Percentiles rank a stretch among this genome's conserved stretches.
phyloP scores from a whole-genome alignment of 1,140 invertebrate species.

The Philotrypesis tridentata region DNA sequence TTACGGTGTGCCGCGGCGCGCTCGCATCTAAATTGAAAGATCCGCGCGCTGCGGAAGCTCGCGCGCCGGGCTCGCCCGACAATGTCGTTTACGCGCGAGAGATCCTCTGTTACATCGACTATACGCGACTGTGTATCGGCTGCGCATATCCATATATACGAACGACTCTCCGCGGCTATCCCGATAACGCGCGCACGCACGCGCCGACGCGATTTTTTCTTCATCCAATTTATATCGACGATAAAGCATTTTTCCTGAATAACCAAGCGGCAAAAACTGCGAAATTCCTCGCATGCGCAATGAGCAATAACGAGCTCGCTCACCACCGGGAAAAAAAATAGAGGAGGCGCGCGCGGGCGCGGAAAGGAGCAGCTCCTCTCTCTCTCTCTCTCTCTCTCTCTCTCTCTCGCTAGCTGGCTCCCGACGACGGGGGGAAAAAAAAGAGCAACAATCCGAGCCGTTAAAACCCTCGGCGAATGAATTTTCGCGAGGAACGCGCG shows the following conservation, averaged over 20 bases:
- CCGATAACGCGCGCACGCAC: too few species aligned
- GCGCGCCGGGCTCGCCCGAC: too few species aligned
- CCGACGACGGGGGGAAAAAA: too few species aligned
- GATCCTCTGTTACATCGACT: too few species aligned
- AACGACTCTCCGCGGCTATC: too few species aligned
- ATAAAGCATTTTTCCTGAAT: neutral
- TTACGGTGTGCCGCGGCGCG: too few species aligned
- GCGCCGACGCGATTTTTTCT: neutral
- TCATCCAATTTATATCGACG: neutral
- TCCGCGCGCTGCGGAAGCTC: constrained; percentile 49
- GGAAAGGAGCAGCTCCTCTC: neutral
- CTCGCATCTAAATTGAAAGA: constrained; percentile 66
- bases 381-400: too few species aligned
- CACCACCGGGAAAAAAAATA: too few species aligned
- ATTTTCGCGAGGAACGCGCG: neutral
- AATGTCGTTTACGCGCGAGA: neutral
- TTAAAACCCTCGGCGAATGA: neutral
- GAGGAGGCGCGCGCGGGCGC: too few species aligned
- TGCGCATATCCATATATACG: too few species aligned
- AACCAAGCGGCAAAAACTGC: neutral
- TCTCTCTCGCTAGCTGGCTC: too few species aligned
- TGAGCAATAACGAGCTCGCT: neutral
- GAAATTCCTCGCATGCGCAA: neutral
- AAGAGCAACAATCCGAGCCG: neutral
- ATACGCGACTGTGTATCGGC: too few species aligned